Evolutionary conservation across 1,140 invertebrate species (phyloP).

Genomic region (Latrodectus geometricus): DNA sequence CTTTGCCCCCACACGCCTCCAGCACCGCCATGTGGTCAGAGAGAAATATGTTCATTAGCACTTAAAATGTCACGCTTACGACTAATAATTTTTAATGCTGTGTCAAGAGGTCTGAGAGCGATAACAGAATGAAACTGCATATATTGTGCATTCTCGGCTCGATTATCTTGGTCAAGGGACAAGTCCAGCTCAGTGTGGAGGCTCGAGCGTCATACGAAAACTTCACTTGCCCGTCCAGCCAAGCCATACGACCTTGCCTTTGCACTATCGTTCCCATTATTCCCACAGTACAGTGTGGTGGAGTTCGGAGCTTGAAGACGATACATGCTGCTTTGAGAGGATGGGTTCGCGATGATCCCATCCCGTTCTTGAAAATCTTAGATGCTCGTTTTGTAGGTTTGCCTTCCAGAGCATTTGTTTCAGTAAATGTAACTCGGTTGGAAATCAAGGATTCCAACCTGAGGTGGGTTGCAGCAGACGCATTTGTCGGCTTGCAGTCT

Average conservation of each 20-base stretch:
- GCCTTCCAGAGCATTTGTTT: slow-evolving; percentile 32
- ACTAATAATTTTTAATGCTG: slow-evolving; percentile 25
- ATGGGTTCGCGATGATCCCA: neutral
- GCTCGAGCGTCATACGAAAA: neutral
- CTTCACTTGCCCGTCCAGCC: slow-evolving; percentile 30
- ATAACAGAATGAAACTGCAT: slow-evolving; percentile 47
- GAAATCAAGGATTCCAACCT: slow-evolving; percentile 30
- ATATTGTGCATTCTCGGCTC: slow-evolving; percentile 25
- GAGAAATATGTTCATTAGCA: slow-evolving; percentile 6
- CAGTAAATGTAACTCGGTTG: slow-evolving; percentile 29
- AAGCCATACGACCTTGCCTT: slow-evolving; percentile 19
- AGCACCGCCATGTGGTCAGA: slow-evolving; percentile 1
- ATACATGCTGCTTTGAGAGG: neutral
- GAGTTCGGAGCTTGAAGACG: slow-evolving; percentile 10
- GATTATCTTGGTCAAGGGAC: slow-evolving; percentile 25
- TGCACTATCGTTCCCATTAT: slow-evolving; percentile 26
- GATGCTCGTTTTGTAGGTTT: slow-evolving; percentile 24
- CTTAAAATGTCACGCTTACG: slow-evolving; percentile 9
- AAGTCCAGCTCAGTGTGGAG: slow-evolving; percentile 15
- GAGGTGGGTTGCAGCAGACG: slow-evolving; percentile 21
- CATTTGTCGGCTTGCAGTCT: slow-evolving; percentile 31
- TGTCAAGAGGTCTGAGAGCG: slow-evolving; percentile 43
- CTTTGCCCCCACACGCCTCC: neutral
- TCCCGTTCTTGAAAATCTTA: slow-evolving; percentile 37
- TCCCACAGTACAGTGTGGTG: slow-evolving; percentile 36